Evolutionary conservation across 2,888 invertebrate genomes (phyloP), one percentile per base, ranked within the genome.

Genomic region (Plutella xylostella): DNA sequence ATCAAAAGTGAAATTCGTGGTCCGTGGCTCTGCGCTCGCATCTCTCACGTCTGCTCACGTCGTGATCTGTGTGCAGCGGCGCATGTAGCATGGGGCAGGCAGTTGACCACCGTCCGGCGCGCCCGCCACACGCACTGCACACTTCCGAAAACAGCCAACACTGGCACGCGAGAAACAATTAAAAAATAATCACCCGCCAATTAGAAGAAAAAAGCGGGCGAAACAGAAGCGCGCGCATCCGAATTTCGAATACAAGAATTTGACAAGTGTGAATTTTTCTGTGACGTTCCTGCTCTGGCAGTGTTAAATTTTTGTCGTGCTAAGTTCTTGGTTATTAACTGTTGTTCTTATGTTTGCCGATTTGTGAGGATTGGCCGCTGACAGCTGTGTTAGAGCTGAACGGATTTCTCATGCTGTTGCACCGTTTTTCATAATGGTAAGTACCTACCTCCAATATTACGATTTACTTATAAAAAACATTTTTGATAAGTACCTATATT

Each of bases 81-180:
- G 53, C 48, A 22, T 25, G 22, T 25, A 18, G 15, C 19, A n/a
- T 12, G 6, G 15, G 6, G n/a, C 33, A n/a, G 49, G 49, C 74
- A 79, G 79, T 82, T 82, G 82, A 82, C 82, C 82, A 79, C 53
- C 61, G 82, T 72, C 80, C 79, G 74, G 68, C 74, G 65, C 59
- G 60, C 56, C 51, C 57, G 58, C 49, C 59, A 63, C 74, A 74
- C 78, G 78, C 66, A 54, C 52, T 54, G 49, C 55, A 50, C 49
- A 45, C 52, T 54, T 45, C 47, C 51, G 42, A 42, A 49, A 4
- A 22, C 28, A 20, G 2, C 14, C 33, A 51, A 50, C 48, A 55
- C 45, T 45, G 46, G 47, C 53, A 64, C 58, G 63, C 61, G 61
- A 61, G 54, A 61, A 56, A 58, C 48, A 60, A 61, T 59, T 55